Base-by-base conservation (phyloP, 2,113 vertebrate species). In the Pimephales promelas region DNA sequence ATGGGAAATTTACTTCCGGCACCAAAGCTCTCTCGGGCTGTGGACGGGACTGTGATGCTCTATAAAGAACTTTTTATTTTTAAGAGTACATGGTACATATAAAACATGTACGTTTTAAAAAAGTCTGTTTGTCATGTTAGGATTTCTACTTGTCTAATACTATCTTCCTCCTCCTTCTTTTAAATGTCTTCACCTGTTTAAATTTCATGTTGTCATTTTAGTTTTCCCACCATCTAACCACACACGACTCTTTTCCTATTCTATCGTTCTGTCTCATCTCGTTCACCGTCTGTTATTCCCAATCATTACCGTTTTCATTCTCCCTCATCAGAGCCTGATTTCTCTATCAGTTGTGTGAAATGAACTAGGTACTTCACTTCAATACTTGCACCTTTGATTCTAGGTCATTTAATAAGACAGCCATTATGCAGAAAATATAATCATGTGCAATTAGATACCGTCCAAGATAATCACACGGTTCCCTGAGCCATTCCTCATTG, bases 371-470 rank as follows among this genome's bases (percentile, higher is more conserved):
- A 47, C 86, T 78, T 59, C 72, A 64, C 79, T 47, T 84, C 28
- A 40, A n/a, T 81, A 54, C 47, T 73, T 61, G n/a, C 79, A 73
- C 88, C 86, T 90, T 84, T 87, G 87, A 88, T 87, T 91, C 79
- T 40, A 79, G 79, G 82, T 86, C 77, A 86, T 26, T 62, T 22
- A 86, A 71, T 88, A 84, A 86, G 88, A 90, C 87, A 90, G 79
- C 81, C 87, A 87, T 91, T 88, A 90, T 86, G 62, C 79, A 87
- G 89, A 88, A 91, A 90, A 90, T 89, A 84, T 87, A 85, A 88
- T 92, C 86, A 83, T 83, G 84, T 82, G 87, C 88, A 91, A 92
- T 93, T 90, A 91, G 87, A 88, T 90, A 90, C 83, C 52, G 84
- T 80, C 49, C 79, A 77, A 87, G 87, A 91, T 90, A 89, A 92